A percentile compares a stretch with the other conserved stretches of the same genome.
Evolutionary conservation across 1,140 invertebrate species (phyloP).

Genomic region (Neodiprion pinetum): DNA sequence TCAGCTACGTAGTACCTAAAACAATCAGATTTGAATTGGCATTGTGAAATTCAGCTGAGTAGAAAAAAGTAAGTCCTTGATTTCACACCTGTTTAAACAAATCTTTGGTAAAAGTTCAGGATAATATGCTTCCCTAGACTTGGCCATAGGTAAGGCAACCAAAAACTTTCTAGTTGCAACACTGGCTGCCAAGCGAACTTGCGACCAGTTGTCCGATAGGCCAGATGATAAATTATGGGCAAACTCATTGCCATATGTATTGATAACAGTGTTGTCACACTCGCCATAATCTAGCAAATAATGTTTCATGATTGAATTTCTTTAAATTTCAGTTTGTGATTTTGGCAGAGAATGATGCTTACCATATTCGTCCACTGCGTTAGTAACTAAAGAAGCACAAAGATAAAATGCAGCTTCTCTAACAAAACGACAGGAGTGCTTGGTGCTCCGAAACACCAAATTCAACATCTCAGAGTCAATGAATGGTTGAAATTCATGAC

Average conservation of each 20-base stretch:
- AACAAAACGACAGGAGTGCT: conserved; percentile 66
- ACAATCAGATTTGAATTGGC: conserved; percentile 36
- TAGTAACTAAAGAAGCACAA: conserved; percentile 61
- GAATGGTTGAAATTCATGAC: conserved; percentile 55
- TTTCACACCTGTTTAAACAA: conserved; percentile 61
- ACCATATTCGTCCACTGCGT: conserved; percentile 21
- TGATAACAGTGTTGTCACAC: conserved; percentile 44
- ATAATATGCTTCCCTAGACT: conserved; percentile 58
- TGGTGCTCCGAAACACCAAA: conserved; percentile 59
- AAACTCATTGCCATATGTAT: conserved; percentile 59
- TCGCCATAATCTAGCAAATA: conserved; percentile 29
- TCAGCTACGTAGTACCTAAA: conserved; percentile 65
- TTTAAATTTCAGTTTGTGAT: too few relatives aligned
- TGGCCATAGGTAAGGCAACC: conserved; percentile 53
- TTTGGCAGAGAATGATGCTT: too few relatives aligned
- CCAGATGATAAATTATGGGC: conserved; percentile 58
- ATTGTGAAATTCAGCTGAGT: background rate
- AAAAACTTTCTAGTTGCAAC: conserved; percentile 65
- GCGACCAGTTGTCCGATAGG: conserved; percentile 67
- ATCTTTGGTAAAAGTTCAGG: conserved; percentile 62
- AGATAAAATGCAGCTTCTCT: conserved; percentile 66
- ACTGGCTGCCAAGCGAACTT: conserved; percentile 64
- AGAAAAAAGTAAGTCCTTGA: conserved; percentile 45
- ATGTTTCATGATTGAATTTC: background rate
- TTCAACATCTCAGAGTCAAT: conserved; percentile 61